phyloP scores from a whole-genome alignment of 2,888 invertebrate species.

The Meliscaeva auricollis region DNA sequence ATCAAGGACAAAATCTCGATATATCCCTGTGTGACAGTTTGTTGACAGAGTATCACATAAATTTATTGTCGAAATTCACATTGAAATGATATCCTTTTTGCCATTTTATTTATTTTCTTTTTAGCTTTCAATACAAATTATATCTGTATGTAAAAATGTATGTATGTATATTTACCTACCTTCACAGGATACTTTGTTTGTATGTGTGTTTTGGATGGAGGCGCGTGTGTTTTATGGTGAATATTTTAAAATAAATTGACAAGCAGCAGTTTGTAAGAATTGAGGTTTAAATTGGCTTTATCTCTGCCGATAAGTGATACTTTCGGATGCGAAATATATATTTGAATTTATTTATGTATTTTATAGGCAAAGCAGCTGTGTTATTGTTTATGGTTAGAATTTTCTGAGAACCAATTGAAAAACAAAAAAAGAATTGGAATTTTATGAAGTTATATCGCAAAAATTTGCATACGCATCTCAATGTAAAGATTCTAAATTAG shows the following conservation, averaged over 20 bases:
- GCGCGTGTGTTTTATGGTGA: constrained; percentile 38
- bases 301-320: constrained; percentile 35
- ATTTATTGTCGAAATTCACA: constrained; percentile 66
- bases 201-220: not conserved
- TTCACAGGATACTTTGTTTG: constrained; percentile 31
- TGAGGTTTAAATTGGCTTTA: constrained; percentile 41
- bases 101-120: constrained; percentile 41
- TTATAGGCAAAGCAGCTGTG: constrained; percentile 24
- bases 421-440: not conserved
- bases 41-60: constrained; percentile 75
- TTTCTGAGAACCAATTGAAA: constrained; percentile 4
- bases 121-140: constrained; percentile 38
- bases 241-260: constrained; percentile 57
- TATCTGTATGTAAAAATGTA: not conserved
- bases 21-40: constrained; percentile 57
- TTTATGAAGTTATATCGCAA: constrained; percentile 1
- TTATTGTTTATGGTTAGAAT: constrained; percentile 19
- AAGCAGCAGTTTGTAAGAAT: constrained; percentile 43
- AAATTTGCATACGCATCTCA: not conserved
- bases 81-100: constrained; percentile 47
- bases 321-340: constrained; percentile 18
- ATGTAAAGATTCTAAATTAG: not conserved
- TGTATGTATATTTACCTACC: not conserved
- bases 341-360: constrained; percentile 18
- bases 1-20: constrained; percentile 51